phyloP scores from a whole-genome alignment of 2,797 vertebrate species.

The Labroides dimidiatus region DNA sequence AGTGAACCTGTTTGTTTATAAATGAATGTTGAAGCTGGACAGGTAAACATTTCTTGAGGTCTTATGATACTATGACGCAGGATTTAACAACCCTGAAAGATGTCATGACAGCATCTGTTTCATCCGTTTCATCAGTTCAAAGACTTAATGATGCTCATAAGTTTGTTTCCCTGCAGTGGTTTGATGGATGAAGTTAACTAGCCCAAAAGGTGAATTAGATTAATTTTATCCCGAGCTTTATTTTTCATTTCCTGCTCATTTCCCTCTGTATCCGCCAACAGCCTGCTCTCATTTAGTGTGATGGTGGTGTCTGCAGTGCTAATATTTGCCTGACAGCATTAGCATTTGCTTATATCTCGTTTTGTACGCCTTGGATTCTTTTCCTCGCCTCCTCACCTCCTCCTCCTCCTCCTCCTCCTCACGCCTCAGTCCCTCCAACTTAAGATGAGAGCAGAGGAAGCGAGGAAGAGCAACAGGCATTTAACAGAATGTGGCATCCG shows the following conservation, averaged over 20 bases:
- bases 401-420: too few relatives aligned
- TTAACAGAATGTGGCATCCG: not conserved
- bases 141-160: not conserved
- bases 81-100: not conserved
- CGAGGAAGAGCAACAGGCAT: constrained; percentile 1
- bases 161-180: not conserved
- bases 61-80: not conserved
- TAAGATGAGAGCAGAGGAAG: constrained; percentile 2
- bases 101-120: not conserved
- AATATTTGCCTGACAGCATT: not conserved
- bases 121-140: not conserved
- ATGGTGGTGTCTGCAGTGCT: not conserved
- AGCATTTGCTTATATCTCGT: not conserved
- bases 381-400: not conserved
- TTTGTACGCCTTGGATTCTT: not conserved
- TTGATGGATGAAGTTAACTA: not conserved
- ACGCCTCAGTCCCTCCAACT: not conserved
- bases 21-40: not conserved
- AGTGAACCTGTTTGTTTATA: too few relatives aligned
- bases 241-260: not conserved
- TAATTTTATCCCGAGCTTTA: not conserved
- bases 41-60: not conserved
- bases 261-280: not conserved
- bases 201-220: not conserved
- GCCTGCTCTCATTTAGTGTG: not conserved